phyloP scores from a whole-genome alignment of 1,140 invertebrate species.

The Cylas formicarius region DNA sequence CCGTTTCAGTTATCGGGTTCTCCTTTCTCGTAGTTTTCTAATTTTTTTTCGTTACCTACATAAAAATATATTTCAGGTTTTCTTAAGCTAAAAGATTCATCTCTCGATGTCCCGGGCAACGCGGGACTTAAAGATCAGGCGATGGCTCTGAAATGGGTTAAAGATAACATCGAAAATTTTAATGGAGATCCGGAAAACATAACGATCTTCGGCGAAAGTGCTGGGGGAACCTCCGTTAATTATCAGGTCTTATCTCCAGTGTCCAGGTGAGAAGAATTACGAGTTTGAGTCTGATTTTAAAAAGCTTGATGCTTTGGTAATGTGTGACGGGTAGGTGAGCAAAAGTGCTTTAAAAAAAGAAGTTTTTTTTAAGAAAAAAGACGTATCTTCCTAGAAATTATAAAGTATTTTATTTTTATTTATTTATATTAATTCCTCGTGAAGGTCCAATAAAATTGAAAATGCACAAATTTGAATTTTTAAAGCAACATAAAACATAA shows the following conservation, averaged over 20 bases:
- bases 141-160: constrained; percentile 50
- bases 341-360: constrained; percentile 33
- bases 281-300: constrained; percentile 33
- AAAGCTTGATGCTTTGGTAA: background rate
- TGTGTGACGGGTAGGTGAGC: constrained; percentile 32
- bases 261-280: constrained; percentile 42
- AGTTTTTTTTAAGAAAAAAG: too few relatives aligned
- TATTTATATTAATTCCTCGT: too few relatives aligned
- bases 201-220: constrained; percentile 45
- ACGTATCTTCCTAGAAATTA: too few relatives aligned
- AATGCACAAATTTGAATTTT: too few relatives aligned
- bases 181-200: constrained; percentile 42
- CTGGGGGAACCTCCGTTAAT: constrained; percentile 41
- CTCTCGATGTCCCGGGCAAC: constrained; percentile 47
- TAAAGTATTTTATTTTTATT: too few relatives aligned
- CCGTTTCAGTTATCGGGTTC: too few relatives aligned
- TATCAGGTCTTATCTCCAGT: constrained; percentile 22
- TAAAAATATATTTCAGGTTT: constrained; percentile 32
- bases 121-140: constrained; percentile 55
- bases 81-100: constrained; percentile 34
- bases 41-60: too few relatives aligned
- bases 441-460: too few relatives aligned
- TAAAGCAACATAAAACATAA: too few relatives aligned
- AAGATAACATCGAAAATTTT: constrained; percentile 46
- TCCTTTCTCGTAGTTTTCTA: too few relatives aligned